Conservation (phyloP, 2,888 invertebrate genomes). For the Shargacucullia verbasci region DNA sequence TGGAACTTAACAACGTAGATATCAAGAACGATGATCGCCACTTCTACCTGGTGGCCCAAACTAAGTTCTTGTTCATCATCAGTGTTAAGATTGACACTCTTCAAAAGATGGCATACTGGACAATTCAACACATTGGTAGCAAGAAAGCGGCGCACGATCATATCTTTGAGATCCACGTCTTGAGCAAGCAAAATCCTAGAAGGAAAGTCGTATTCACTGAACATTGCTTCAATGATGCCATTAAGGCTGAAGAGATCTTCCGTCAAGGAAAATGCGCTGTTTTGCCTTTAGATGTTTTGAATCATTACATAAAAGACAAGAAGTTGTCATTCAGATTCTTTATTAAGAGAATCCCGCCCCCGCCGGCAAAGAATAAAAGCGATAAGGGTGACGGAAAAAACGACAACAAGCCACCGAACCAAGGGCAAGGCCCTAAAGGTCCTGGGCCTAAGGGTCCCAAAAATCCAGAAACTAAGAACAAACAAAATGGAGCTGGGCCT, state of each 20-base stretch:
- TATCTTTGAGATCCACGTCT: slow-evolving; percentile 78
- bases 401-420: slow-evolving; percentile 53
- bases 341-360: slow-evolving; percentile 68
- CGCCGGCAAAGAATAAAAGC: slow-evolving; percentile 54
- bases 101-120: slow-evolving; percentile 80
- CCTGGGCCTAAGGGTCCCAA: slow-evolving; percentile 51
- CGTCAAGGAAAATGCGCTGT: slow-evolving; percentile 75
- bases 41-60: slow-evolving; percentile 71
- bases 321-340: slow-evolving; percentile 74
- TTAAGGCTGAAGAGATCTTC: slow-evolving; percentile 78
- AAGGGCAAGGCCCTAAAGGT: slow-evolving; percentile 60
- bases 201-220: slow-evolving; percentile 76
- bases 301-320: slow-evolving; percentile 73
- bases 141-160: slow-evolving; percentile 75
- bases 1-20: slow-evolving; percentile 66
- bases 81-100: slow-evolving; percentile 78
- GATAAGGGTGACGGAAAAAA: slow-evolving; percentile 57
- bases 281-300: slow-evolving; percentile 71
- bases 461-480: slow-evolving; percentile 38
- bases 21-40: slow-evolving; percentile 71
- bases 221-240: slow-evolving; percentile 78
- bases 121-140: slow-evolving; percentile 78
- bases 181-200: slow-evolving; percentile 72
- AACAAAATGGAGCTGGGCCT: slow-evolving; percentile 45
- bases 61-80: slow-evolving; percentile 75